Evolutionary conservation across 2,113 vertebrate species (phyloP).

Genomic region (Peromyscus leucopus): DNA sequence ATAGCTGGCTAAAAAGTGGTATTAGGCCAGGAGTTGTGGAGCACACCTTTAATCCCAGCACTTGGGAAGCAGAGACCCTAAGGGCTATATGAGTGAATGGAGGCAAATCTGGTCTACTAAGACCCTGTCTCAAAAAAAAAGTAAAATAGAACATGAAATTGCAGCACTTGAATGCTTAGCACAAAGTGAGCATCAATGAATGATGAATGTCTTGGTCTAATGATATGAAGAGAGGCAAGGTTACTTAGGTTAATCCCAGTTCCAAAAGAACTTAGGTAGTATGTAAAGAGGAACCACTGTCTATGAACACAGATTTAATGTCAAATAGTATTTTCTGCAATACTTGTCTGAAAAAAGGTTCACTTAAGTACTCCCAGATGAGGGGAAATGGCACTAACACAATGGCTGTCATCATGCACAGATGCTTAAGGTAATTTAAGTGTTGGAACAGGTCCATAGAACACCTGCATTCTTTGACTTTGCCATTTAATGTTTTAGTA

Average conservation of each 20-base stretch:
- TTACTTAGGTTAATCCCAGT: conserved; percentile 30
- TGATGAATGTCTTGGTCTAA: conserved; percentile 28
- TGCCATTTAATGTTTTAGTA: conserved; percentile 40
- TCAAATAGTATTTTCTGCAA: conserved; percentile 24
- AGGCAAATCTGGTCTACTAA: neutral
- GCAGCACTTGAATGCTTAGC: neutral
- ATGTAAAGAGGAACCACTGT: conserved; percentile 36
- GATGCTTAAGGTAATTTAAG: conserved; percentile 25
- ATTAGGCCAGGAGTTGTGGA: neutral
- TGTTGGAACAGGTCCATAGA: neutral
- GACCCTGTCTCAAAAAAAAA: neutral
- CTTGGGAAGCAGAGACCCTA: neutral
- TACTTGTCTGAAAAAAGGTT: conserved; percentile 16
- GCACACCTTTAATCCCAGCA: neutral
- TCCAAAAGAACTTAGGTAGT: conserved; percentile 4
- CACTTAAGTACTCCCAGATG: conserved; percentile 79
- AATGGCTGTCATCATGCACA: conserved; percentile 56
- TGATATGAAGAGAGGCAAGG: conserved; percentile 34
- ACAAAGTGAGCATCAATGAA: conserved; percentile 3
- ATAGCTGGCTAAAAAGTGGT: neutral
- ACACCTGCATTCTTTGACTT: conserved; percentile 17
- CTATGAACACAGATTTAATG: conserved; percentile 57
- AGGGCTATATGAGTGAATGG: too few species aligned
- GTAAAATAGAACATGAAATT: neutral
- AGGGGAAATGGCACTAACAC: conserved; percentile 59